These are phyloP conservation scores for Athene cunicularia DNA, from an alignment of 2,113 vertebrate genomes.

Conservation along the genomic window DNA sequence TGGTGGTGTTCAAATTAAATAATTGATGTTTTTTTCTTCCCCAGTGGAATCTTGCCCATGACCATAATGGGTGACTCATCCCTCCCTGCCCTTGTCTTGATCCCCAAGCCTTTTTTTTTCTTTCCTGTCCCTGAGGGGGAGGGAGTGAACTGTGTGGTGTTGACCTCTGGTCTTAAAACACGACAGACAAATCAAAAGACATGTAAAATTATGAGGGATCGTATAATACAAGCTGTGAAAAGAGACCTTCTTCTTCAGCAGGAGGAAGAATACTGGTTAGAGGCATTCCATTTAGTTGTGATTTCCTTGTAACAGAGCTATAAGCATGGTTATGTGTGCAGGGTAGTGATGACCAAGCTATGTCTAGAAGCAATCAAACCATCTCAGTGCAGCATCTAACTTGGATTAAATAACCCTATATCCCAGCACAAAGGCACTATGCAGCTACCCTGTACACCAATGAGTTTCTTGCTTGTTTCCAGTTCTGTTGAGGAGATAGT, in stretches of 20 bases:
- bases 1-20: no score
- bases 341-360: not conserved
- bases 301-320: not conserved
- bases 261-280: not conserved
- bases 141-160: no score
- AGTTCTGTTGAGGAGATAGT: not conserved
- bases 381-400: not conserved
- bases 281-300: not conserved
- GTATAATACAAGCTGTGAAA: not conserved
- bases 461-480: not conserved
- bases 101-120: no score
- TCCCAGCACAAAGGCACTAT: not conserved
- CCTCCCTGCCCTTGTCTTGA: no score
- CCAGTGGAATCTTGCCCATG: no score
- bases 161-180: no score
- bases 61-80: no score
- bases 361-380: not conserved
- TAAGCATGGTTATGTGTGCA: not conserved
- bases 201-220: not conserved
- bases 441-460: no score
- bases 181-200: not conserved
- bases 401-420: not conserved
- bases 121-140: no score
- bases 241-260: not conserved
- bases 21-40: no score